Conservation (phyloP, 2,113 vertebrate genomes). For the Mionectes macconnelli region DNA sequence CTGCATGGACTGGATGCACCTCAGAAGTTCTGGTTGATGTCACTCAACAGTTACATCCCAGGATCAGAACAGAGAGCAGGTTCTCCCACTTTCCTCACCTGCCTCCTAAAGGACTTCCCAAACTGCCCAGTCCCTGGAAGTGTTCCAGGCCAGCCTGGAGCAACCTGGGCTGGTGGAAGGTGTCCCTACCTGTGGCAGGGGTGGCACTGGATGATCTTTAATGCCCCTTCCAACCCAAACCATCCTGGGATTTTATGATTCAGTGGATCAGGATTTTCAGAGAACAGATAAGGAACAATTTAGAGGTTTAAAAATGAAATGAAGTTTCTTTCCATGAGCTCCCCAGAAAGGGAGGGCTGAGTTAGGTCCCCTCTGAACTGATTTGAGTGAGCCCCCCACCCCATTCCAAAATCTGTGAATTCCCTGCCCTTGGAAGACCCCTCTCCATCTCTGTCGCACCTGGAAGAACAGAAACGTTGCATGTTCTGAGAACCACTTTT, state of each 20-base stretch:
- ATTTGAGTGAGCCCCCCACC: neutral
- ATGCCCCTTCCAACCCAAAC: neutral
- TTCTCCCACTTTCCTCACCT: neutral
- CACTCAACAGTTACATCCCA: neutral
- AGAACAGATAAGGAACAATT: neutral
- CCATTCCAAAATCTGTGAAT: no score
- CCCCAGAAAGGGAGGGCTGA: neutral
- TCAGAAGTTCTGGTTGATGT: neutral
- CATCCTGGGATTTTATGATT: neutral
- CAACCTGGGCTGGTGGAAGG: rapidly evolving
- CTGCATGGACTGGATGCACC: neutral
- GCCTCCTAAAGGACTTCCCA: neutral
- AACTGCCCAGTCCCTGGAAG: no score
- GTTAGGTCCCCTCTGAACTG: neutral
- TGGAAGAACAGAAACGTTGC: neutral
- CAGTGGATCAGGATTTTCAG: neutral
- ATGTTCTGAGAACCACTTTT: neutral
- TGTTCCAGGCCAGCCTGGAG: neutral
- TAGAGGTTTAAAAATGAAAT: neutral
- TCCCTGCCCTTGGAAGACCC: neutral
- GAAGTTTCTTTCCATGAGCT: neutral
- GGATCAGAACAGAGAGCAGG: neutral
- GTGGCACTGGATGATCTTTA: rapidly evolving
- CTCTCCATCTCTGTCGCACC: neutral
- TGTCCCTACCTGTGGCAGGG: neutral